Conservation (phyloP, 2,113 vertebrate species). For the Asarcornis scutulata region DNA sequence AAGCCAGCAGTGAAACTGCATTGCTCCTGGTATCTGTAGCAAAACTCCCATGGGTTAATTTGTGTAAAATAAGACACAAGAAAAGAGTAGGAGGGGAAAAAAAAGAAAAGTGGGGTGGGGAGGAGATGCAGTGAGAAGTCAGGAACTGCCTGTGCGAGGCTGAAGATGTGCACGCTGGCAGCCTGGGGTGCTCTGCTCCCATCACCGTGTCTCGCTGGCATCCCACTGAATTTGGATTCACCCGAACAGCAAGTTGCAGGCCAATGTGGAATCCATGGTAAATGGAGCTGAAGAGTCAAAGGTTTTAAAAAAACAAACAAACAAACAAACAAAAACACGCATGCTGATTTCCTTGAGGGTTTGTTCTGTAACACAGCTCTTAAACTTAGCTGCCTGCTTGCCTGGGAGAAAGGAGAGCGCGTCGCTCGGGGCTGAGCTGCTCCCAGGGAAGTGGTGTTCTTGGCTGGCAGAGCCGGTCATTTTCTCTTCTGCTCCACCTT, state of each 20-base stretch:
- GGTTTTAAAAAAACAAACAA: neutral
- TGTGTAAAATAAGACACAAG: neutral
- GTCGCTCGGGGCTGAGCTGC: accelerated
- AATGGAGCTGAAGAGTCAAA: neutral
- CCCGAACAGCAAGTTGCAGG: neutral
- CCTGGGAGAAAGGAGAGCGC: neutral
- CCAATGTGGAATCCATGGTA: neutral
- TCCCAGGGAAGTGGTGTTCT: neutral
- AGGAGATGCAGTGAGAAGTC: neutral
- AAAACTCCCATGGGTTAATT: neutral
- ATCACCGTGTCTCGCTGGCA: neutral
- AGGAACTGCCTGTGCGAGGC: neutral
- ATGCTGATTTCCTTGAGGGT: neutral
- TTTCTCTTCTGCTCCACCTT: neutral
- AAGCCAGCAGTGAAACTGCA: neutral
- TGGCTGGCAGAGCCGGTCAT: neutral
- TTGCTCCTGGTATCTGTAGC: neutral
- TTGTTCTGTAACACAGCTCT: neutral
- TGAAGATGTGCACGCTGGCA: neutral
- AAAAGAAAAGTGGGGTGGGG: too few relatives aligned
- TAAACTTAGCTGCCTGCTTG: neutral
- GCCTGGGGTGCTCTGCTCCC: neutral
- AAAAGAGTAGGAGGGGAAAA: neutral
- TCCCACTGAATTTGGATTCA: neutral
- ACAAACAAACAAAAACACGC: too few relatives aligned